phyloP scores from a whole-genome alignment of 2,113 vertebrate species.

The Eurypyga helias region DNA sequence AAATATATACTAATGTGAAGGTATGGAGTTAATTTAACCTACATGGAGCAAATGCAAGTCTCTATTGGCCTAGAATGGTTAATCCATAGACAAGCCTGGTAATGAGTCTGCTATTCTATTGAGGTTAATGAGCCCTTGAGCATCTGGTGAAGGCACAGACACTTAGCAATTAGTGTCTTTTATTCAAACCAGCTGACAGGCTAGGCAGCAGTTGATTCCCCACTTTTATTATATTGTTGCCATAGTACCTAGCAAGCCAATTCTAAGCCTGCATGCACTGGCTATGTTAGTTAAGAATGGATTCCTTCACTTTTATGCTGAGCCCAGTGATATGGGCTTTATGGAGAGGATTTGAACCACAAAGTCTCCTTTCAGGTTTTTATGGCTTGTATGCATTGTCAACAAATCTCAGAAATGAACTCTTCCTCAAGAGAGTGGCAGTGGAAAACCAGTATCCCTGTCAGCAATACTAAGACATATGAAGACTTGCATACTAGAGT shows the following conservation, averaged over 20 bases:
- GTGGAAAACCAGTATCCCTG: background rate
- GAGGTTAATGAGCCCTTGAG: constrained; percentile 50
- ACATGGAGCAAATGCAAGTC: background rate
- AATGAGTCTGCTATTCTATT: constrained; percentile 31
- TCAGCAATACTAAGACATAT: background rate
- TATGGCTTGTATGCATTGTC: background rate
- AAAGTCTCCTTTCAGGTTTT: background rate
- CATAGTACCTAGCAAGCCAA: background rate
- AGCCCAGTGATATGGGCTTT: background rate
- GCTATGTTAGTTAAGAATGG: background rate
- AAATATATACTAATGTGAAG: background rate
- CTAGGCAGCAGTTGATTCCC: constrained; percentile 18
- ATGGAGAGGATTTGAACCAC: background rate
- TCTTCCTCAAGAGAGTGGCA: background rate
- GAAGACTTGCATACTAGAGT: background rate
- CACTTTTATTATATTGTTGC: background rate
- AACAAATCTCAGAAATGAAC: background rate
- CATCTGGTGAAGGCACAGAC: constrained; percentile 31
- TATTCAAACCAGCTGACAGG: constrained; percentile 20
- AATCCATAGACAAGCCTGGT: constrained; percentile 21
- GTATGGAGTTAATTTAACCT: background rate
- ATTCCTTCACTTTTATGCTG: background rate
- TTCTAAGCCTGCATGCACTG: background rate
- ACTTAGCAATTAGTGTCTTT: constrained; percentile 48
- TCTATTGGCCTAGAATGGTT: constrained; percentile 17